These are phyloP conservation scores for Thelaira solivaga DNA, from an alignment of 2,888 invertebrate genomes.

Conservation along the genomic window DNA sequence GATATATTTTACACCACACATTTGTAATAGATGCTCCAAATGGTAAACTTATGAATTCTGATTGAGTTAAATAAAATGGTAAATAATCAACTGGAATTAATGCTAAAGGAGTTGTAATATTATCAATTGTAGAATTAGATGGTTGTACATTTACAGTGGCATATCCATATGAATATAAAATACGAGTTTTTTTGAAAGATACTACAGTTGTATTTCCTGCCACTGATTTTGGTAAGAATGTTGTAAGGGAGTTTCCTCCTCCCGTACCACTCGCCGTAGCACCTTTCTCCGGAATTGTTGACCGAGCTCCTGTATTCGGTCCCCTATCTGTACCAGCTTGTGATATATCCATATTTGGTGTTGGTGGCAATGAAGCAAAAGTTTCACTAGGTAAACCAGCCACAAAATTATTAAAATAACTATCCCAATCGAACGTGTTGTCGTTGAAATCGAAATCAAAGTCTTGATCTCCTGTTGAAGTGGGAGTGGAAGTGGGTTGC, in stretches of 20 bases:
- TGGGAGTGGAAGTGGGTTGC: not conserved
- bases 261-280: not conserved
- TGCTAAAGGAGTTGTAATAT: constrained; percentile 1
- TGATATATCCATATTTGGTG: not conserved
- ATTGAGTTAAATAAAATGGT: not conserved
- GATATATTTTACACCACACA: not conserved
- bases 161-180: constrained; percentile 12
- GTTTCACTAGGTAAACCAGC: constrained; percentile 1
- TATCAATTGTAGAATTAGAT: not conserved
- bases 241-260: not conserved
- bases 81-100: constrained; percentile 13
- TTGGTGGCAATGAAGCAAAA: not conserved
- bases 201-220: not conserved
- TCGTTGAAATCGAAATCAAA: too few species aligned
- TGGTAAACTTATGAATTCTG: not conserved
- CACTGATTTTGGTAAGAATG: not conserved
- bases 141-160: constrained; percentile 6
- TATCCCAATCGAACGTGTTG: not conserved
- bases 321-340: constrained; percentile 21
- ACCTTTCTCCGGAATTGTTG: not conserved
- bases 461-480: not conserved
- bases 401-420: not conserved
- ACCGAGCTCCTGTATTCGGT: constrained; percentile 29
- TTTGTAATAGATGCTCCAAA: not conserved
- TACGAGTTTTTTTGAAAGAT: not conserved